Conservation (phyloP, 2,888 invertebrate species). For the Patella ulyssiponensis region DNA sequence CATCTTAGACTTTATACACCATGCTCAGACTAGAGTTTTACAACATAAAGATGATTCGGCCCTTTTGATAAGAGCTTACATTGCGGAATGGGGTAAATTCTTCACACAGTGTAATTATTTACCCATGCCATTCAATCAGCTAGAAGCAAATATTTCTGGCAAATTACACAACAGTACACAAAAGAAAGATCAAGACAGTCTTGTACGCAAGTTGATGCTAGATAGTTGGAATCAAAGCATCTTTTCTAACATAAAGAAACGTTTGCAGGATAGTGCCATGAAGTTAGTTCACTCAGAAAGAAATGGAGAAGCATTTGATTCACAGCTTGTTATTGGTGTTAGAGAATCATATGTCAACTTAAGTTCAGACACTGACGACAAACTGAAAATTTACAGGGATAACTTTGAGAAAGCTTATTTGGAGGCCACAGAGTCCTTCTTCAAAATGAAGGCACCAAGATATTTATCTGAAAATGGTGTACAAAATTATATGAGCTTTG, state of each 20-base stretch:
- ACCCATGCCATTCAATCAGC: constrained; percentile 93
- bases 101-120: constrained; percentile 97
- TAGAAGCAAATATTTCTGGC: constrained; percentile 88
- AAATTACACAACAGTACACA: constrained; percentile 76
- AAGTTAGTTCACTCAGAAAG: constrained; percentile 96
- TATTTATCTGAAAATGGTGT: constrained; percentile 92
- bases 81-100: constrained; percentile 98
- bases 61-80: constrained; percentile 90
- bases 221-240: constrained; percentile 99
- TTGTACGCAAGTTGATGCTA: constrained; percentile 93
- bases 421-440: constrained; percentile 93
- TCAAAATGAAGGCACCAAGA: constrained; percentile 89
- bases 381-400: constrained; percentile 94
- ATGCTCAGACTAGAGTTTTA: constrained; percentile 90
- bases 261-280: constrained; percentile 87
- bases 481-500: constrained; percentile 96
- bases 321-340: constrained; percentile 96
- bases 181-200: constrained; percentile 82
- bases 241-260: constrained; percentile 93
- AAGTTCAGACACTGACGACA: constrained; percentile 92
- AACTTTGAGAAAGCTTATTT: constrained; percentile 97
- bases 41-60: constrained; percentile 95
- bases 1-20: constrained; percentile 93
- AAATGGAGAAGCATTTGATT: constrained; percentile 97
- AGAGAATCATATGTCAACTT: constrained; percentile 97